Conservation (phyloP, 2,888 invertebrate species). For the Campaea margaritaria region DNA sequence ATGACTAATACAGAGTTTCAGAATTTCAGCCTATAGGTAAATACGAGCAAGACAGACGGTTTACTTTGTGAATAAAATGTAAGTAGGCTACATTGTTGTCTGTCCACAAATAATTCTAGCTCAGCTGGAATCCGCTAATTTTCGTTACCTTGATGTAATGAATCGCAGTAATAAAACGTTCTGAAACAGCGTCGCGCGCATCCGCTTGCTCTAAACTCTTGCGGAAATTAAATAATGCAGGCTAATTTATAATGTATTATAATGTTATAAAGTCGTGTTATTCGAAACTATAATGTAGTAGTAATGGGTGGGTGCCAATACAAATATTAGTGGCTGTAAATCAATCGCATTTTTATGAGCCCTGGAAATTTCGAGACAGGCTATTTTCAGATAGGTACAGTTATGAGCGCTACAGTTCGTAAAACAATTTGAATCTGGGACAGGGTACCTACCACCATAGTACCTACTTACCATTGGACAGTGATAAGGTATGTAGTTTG, state of each 20-base stretch:
- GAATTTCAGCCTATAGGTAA: too few relatives aligned
- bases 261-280: constrained; percentile 47
- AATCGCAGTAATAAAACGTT: constrained; percentile 24
- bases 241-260: constrained; percentile 46
- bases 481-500: too few relatives aligned
- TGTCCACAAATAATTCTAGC: constrained; percentile 12
- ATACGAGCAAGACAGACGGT: too few relatives aligned
- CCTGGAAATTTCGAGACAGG: constrained; percentile 60
- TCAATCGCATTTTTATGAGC: constrained; percentile 75
- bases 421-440: constrained; percentile 63
- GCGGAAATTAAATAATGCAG: constrained; percentile 44
- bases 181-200: constrained; percentile 25
- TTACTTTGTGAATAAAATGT: background rate
- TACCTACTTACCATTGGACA: too few relatives aligned
- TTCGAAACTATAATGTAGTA: constrained; percentile 52
- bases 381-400: constrained; percentile 63
- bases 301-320: constrained; percentile 67
- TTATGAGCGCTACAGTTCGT: constrained; percentile 69
- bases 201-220: constrained; percentile 18
- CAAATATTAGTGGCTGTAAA: constrained; percentile 66
- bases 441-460: constrained; percentile 36
- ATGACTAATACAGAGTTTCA: too few relatives aligned
- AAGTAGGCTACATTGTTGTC: constrained; percentile 20
- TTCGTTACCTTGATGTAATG: constrained; percentile 24
- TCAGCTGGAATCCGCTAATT: constrained; percentile 22